Base-by-base conservation (phyloP, 2,888 invertebrate genomes). In the Scaptomyza flava region DNA sequence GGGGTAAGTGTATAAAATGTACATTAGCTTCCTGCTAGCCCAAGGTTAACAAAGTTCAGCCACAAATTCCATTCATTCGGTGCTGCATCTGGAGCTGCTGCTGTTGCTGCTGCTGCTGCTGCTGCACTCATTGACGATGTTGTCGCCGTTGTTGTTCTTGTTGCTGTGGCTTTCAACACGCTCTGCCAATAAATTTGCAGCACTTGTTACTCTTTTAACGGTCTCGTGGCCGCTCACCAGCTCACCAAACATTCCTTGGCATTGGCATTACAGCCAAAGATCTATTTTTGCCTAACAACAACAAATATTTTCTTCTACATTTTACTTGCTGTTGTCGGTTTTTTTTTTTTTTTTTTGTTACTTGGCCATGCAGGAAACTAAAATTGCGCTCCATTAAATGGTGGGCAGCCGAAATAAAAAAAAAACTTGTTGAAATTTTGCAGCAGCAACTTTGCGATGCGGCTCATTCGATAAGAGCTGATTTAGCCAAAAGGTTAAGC, bases 131-230 rank as follows among this genome's bases (percentile, higher is more conserved):
- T 86, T 86, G 82, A 83, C 69, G 77, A 77, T 69, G 83, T 79
- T 60, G 81, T 77, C 68, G 67, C 54, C 56, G 68, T 65, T 60
- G 72, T 42, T 36, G 48, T 34, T 47, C 45, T 47, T 57, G 27
- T 42, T 51, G 17, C 42, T 58, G 67, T 72, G 64, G 75, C 85
- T 85, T 84, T 84, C 84, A 84, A 84, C 84, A 84, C 82, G 84
- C 84, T 84, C 70, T 77, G 71, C 87, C 84, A 87, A 84, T 84
- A 84, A 84, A 87, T 84, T 84, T 80, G 66, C 82, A 82, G 87
- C 82, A 82, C 82, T 83, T 83, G 87, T 84, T 84, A 77, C 85
- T 73, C 80, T 84, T 82, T 84, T 84, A 79, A 84, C 87, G 87
- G 84, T 87, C 72, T 48, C 45, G 46, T 51, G 45, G 34, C 77